These are phyloP conservation scores for Tetramorium parvispinum DNA, from an alignment of 1,140 invertebrate genomes.

Conservation along the genomic window DNA sequence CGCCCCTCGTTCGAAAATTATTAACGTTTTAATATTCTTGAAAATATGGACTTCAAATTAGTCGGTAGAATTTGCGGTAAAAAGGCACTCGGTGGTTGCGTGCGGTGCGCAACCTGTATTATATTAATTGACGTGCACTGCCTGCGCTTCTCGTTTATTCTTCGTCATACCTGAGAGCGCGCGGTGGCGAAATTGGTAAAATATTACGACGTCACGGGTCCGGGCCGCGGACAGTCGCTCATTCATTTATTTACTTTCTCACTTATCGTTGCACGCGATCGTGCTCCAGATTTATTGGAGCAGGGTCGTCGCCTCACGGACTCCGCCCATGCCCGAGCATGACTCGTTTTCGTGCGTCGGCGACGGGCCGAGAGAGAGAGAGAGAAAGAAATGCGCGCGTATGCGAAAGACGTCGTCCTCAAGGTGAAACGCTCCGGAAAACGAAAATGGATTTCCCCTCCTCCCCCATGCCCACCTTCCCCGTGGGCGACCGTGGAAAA, in stretches of 20 bases:
- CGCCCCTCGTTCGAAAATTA: neutral
- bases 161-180: conserved; percentile 7
- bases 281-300: conserved; percentile 63
- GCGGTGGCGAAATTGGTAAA: conserved; percentile 47
- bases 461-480: no score
- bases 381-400: neutral
- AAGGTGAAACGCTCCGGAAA: conserved; percentile 38
- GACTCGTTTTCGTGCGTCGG: conserved; percentile 9
- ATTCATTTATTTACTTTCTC: conserved; percentile 59
- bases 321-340: conserved; percentile 24
- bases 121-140: conserved; percentile 6
- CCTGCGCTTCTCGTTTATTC: conserved; percentile 21
- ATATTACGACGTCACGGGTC: conserved; percentile 44
- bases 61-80: neutral
- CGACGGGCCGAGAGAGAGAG: neutral
- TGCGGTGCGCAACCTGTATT: neutral
- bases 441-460: conserved; percentile 38
- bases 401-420: neutral
- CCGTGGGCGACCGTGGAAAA: neutral
- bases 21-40: neutral
- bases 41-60: conserved; percentile 18
- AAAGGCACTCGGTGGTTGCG: neutral
- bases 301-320: conserved; percentile 45
- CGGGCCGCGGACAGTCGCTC: conserved; percentile 31
- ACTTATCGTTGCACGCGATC: conserved; percentile 55